Base-by-base conservation (phyloP, 2,113 vertebrate genomes). In the Semnornis frantzii region DNA sequence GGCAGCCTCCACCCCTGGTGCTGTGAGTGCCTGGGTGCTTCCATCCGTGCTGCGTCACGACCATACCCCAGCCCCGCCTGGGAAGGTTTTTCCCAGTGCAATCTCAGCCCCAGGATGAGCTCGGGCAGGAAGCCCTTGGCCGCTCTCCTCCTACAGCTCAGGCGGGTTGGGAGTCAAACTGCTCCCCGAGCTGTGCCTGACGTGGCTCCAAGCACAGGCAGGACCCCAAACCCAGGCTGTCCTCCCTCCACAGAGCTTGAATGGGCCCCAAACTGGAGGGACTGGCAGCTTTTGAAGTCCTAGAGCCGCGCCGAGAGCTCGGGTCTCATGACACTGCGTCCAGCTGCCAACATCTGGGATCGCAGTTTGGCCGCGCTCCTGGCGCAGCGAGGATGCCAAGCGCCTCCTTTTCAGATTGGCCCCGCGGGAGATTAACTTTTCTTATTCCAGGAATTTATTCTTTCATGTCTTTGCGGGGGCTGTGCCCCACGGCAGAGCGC, bases 271-370 rank as follows among this genome's bases (percentile, higher is more conserved):
- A 73, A 64, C 63, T 5, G 3, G 77, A 95, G 94, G 88, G 71
- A 97, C 94, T 83, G 82, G 88, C 92, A 89, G 97, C 93, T 82
- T 95, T 78, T 34, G 23, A 15, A 58, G 59, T 60, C 23, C 25
- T 23, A 11, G 58, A 89, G 55, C 50, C 7, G 14, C 1, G 2
- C 84, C 1, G 33, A 90, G 81, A 68, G 13, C 69, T 72, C 5
- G 0, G 68, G 69, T 95, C 94, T 94, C 79, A 95, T 96, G 94
- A 95, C 4, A 23, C 57, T 79, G 72, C 55, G 3, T 92, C 96
- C 93, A 95, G 96, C 93, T 95, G 94, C 94, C 93, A 94, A 89
- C 93, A 96, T 94, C 95, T 96, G 95, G 93, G 87, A 91, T 87
- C 34, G 84, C 93, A 92, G 81, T 71, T 95, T 96, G 94, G 94